Percentiles rank a stretch among this genome's conserved stretches.
These are phyloP conservation scores for Nettapus auritus DNA, from an alignment of 2,113 vertebrate species.

Conservation along the genomic window DNA sequence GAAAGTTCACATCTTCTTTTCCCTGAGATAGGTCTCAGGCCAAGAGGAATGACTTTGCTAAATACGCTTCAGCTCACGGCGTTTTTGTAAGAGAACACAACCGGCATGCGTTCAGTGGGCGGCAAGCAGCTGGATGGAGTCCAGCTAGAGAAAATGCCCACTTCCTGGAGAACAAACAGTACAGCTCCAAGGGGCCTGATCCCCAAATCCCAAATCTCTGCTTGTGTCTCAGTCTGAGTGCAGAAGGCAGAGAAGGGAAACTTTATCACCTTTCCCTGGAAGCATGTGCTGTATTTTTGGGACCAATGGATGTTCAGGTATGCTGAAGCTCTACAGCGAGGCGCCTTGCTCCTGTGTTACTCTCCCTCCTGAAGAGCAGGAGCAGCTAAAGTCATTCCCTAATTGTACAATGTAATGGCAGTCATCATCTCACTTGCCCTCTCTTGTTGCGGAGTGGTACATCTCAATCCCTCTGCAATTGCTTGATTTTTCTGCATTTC, in stretches of 20 bases:
- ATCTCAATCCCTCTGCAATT: background rate
- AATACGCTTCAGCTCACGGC: background rate
- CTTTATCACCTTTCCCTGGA: background rate
- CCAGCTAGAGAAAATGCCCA: background rate
- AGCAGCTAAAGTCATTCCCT: background rate
- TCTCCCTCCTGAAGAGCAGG: background rate
- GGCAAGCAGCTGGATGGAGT: background rate
- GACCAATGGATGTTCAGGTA: background rate
- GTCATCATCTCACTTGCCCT: background rate
- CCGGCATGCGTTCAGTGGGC: accelerated
- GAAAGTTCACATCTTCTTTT: background rate
- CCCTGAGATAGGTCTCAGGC: background rate
- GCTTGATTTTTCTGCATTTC: background rate
- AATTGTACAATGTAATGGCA: background rate
- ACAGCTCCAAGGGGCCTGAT: background rate
- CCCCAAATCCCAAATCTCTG: background rate
- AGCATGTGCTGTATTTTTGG: background rate
- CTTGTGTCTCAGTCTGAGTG: background rate
- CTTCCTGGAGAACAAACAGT: background rate
- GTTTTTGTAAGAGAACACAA: background rate
- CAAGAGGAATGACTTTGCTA: background rate
- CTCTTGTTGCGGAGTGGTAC: background rate
- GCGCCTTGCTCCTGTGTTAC: background rate
- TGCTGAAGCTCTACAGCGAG: background rate
- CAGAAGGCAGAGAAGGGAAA: background rate